Conservation (phyloP, 2,888 invertebrate species). For the Scotopteryx bipunctaria region DNA sequence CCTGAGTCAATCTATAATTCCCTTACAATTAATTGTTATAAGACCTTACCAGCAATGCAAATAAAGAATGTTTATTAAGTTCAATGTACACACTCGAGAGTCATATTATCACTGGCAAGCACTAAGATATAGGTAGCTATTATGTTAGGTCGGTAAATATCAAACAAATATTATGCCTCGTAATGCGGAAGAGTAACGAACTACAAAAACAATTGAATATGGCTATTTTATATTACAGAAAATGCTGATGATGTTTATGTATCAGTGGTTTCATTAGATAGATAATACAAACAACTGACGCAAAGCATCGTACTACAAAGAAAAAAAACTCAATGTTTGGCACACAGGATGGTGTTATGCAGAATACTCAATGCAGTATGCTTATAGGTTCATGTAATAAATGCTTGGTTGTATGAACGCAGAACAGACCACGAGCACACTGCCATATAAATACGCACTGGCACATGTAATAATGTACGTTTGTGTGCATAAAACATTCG, state of each 20-base stretch:
- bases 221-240: conserved; percentile 2
- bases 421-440: conserved; percentile 29
- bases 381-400: conserved; percentile 48
- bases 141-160: conserved; percentile 18
- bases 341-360: conserved; percentile 22
- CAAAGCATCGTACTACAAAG: conserved; percentile 2
- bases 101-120: conserved; percentile 20
- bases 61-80: conserved; percentile 11
- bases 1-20: background rate
- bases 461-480: conserved; percentile 40
- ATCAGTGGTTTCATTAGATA: conserved; percentile 5
- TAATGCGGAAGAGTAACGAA: conserved; percentile 34
- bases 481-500: conserved; percentile 41
- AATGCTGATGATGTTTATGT: background rate
- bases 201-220: conserved; percentile 30
- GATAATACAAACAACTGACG: background rate
- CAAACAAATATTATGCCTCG: conserved; percentile 26
- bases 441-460: conserved; percentile 24
- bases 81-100: conserved; percentile 18
- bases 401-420: conserved; percentile 44
- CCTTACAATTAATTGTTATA: background rate
- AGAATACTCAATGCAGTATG: conserved; percentile 40
- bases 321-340: conserved; percentile 8
- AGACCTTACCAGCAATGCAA: background rate
- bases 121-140: conserved; percentile 6